phyloP scores from a whole-genome alignment of 2,888 invertebrate species.

The Cheilosia pagana region DNA sequence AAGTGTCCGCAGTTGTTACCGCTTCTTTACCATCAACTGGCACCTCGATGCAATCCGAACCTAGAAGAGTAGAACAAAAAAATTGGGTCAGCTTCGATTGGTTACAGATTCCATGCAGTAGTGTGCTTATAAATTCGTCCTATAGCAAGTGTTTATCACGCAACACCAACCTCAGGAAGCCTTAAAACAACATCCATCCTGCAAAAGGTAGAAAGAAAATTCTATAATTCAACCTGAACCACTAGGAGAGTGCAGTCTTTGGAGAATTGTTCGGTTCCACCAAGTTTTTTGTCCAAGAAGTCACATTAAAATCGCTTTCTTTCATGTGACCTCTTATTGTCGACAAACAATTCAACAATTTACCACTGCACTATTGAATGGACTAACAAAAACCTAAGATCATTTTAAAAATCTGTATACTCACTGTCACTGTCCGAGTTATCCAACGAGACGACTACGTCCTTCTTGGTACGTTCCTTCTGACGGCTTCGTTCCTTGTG shows the following conservation, averaged over 20 bases:
- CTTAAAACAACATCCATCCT: constrained; percentile 45
- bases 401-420: constrained; percentile 70
- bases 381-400: neutral
- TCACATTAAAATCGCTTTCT: constrained; percentile 71
- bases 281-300: constrained; percentile 53
- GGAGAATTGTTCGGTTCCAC: constrained; percentile 72
- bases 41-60: constrained; percentile 83
- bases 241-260: constrained; percentile 77
- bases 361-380: constrained; percentile 49
- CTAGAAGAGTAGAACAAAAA: constrained; percentile 78
- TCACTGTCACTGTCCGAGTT: constrained; percentile 83
- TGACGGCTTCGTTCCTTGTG: constrained; percentile 80
- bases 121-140: constrained; percentile 44
- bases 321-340: constrained; percentile 66
- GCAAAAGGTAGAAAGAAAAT: constrained; percentile 77
- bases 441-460: constrained; percentile 79
- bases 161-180: constrained; percentile 61
- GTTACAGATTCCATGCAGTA: constrained; percentile 7
- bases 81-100: constrained; percentile 53
- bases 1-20: constrained; percentile 12
- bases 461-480: constrained; percentile 77
- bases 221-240: constrained; percentile 78
- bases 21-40: constrained; percentile 78
- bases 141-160: constrained; percentile 10
- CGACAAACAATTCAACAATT: constrained; percentile 52